Base-by-base conservation (phyloP, 1,140 invertebrate species). In the Meloidogyne chitwoodi region DNA sequence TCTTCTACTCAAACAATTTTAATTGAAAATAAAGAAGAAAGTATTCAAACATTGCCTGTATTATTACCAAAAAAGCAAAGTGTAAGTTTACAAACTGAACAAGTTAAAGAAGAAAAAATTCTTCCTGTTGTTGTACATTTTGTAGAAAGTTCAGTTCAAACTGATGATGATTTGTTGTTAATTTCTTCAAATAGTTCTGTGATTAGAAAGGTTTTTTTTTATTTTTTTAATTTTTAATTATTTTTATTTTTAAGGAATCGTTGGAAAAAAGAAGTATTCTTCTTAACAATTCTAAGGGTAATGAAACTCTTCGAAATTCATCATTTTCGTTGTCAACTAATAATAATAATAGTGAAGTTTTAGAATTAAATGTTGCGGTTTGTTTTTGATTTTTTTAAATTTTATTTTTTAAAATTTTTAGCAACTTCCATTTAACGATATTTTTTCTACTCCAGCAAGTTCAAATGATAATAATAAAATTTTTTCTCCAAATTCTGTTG, bases 331-430 rank as follows among this genome's bases (percentile, higher is more conserved):
- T 10, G 31, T 31, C n/a, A n/a, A n/a, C n/a, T n/a, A n/a, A n/a
- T n/a, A n/a, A n/a, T 29, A 41, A 27, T 34, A 44, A 38, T n/a
- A 38, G 27, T 16, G 75, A 68, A 24, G 65, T 61, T 22, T 19
- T 68, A 26, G 67, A 76, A 34, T 61, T 61, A 22, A 76, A 62
- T 62, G 67, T 76, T 76, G 34, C 75, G 66, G 66, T 71, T 68
- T 31, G 65, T 76, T 48, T 44, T 31, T n/a, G 19, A 67, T 61
- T 19, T 34, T 48, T 19, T 27, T 56, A 56, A 1, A n/a, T 56
- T n/a, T 27, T 8, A 19, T 22, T 31, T 22, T n/a, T 24, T 38
- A 34, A 14, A 2, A 22, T 22, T 26, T 27, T 14, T 70, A 44
- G 29, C n/a, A 44, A 27, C 44, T 70, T 70, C 61, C 48, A 14